A percentile compares a stretch with the other conserved stretches of the same genome.
Conservation (phyloP, 2,888 invertebrate genomes). For the Temnothorax rugatulus region DNA sequence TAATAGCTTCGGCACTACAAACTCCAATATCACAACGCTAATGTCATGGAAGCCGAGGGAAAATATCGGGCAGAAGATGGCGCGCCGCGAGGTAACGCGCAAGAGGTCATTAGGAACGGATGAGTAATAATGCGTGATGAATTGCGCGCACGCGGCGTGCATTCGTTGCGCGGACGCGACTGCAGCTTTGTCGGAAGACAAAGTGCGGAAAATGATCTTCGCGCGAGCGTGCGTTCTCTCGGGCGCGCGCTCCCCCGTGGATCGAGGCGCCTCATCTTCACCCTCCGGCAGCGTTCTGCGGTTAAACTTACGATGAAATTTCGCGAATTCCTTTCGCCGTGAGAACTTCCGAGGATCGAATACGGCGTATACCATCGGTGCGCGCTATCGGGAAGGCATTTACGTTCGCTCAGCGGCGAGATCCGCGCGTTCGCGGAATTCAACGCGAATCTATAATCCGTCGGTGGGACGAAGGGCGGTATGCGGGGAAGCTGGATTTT, state of each 20-base stretch:
- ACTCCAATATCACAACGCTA: slow-evolving; percentile 3
- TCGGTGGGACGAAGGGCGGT: background rate
- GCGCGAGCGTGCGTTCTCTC: background rate
- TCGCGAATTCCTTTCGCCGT: slow-evolving; percentile 30
- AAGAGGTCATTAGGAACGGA: slow-evolving; percentile 24
- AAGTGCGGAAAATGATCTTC: slow-evolving; percentile 34
- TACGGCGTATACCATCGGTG: background rate
- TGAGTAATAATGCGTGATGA: slow-evolving; percentile 49
- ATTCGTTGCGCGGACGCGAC: slow-evolving; percentile 33
- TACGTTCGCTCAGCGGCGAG: slow-evolving; percentile 58
- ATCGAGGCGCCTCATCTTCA: slow-evolving; percentile 4
- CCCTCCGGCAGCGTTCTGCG: slow-evolving; percentile 7
- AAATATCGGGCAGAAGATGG: slow-evolving; percentile 12
- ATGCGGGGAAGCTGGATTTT: slow-evolving; percentile 16
- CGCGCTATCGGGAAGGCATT: slow-evolving; percentile 64
- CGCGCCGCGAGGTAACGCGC: slow-evolving; percentile 4
- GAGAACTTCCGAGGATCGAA: slow-evolving; percentile 23
- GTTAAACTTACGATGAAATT: slow-evolving; percentile 46
- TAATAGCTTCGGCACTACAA: background rate
- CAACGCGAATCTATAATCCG: slow-evolving; percentile 62
- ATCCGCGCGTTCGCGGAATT: slow-evolving; percentile 48
- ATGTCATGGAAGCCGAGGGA: slow-evolving; percentile 4
- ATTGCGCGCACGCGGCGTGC: slow-evolving; percentile 30
- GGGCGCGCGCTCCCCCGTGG: background rate
- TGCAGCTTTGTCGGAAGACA: slow-evolving; percentile 26